Percentiles rank a stretch among this genome's conserved stretches.
These are phyloP conservation scores for Lasioglossum zephyrum DNA, from an alignment of 2,888 invertebrate genomes.

Conservation along the genomic window DNA sequence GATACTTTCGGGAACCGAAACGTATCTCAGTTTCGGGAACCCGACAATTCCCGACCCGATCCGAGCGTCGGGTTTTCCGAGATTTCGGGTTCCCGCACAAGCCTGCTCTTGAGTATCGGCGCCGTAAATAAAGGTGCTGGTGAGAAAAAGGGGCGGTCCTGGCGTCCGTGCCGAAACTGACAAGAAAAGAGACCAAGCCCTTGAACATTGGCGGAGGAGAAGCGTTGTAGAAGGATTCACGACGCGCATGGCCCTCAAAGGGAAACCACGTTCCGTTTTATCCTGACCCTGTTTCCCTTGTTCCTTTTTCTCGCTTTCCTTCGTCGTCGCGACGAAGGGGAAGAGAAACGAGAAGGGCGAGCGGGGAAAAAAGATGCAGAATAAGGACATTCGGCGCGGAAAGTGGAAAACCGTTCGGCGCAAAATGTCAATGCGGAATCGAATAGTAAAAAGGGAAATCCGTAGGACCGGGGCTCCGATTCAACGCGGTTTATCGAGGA, in stretches of 20 bases:
- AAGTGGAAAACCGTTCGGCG: constrained; percentile 36
- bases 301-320: not conserved
- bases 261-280: constrained; percentile 30
- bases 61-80: no score
- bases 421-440: constrained; percentile 33
- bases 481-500: constrained; percentile 29
- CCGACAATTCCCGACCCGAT: no score
- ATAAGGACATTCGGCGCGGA: constrained; percentile 9
- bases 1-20: no score
- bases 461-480: constrained; percentile 41
- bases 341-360: not conserved
- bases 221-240: constrained; percentile 18
- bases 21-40: no score
- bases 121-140: constrained; percentile 58
- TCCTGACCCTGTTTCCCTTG: not conserved
- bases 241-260: constrained; percentile 28
- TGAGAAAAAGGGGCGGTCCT: constrained; percentile 40
- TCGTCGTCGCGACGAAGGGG: not conserved
- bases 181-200: constrained; percentile 21
- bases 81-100: no score
- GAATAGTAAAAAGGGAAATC: constrained; percentile 47
- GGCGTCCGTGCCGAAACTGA: constrained; percentile 19
- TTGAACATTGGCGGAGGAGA: not conserved
- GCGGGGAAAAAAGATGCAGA: not conserved
- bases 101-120: constrained; percentile 30